A percentile compares a stretch with the other conserved stretches of the same genome.
Evolutionary conservation across 2,113 vertebrate species (phyloP).

Genomic region (Phylloscopus whistleri): DNA sequence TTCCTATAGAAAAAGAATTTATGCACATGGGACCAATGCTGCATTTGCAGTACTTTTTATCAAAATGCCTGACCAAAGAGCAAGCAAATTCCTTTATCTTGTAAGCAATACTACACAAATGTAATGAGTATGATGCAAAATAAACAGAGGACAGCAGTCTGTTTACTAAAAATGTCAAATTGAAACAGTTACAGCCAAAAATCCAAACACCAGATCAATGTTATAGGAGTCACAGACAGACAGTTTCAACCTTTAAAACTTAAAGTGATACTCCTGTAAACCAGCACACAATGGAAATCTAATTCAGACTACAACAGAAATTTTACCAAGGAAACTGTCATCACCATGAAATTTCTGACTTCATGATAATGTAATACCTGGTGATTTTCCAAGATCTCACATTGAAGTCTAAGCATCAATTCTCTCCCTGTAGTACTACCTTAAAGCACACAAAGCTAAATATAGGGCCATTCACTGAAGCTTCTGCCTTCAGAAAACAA

Average conservation of each 20-base stretch:
- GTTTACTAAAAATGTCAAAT: neutral
- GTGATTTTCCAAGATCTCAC: neutral
- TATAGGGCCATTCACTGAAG: neutral
- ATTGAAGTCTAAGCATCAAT: neutral
- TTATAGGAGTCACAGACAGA: rapidly evolving
- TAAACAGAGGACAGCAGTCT: neutral
- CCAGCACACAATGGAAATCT: neutral
- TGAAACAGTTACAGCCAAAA: neutral
- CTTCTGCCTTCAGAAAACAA: neutral
- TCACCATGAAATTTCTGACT: neutral
- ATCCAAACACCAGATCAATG: neutral
- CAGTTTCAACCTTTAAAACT: neutral
- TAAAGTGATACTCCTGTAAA: neutral
- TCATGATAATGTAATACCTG: neutral
- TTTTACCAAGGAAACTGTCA: neutral
- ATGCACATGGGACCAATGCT: rapidly evolving
- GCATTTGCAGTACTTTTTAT: neutral
- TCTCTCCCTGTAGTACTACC: neutral
- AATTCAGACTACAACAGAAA: neutral
- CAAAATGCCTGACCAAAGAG: neutral
- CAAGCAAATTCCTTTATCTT: neutral
- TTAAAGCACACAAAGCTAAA: neutral
- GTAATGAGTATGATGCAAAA: neutral
- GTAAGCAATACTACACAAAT: neutral
- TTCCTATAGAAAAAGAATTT: neutral